Evolutionary conservation across 2,113 vertebrate genomes (phyloP).

Genomic region (Rhinopomastus cyanomelas): DNA sequence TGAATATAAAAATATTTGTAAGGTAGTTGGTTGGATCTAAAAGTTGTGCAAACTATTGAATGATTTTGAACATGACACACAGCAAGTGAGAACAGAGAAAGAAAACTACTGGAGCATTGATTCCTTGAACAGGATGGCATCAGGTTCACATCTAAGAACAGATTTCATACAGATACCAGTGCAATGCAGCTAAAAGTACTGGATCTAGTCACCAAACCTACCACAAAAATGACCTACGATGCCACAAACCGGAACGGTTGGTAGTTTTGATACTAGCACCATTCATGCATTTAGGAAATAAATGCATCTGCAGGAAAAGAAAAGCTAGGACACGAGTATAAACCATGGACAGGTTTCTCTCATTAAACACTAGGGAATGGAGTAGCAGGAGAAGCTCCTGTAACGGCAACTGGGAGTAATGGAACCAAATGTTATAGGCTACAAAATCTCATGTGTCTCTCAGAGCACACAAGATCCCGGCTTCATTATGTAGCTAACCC

Average conservation of each 20-base stretch:
- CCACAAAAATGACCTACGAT: neutral
- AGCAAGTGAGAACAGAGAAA: neutral
- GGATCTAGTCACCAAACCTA: neutral
- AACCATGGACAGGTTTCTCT: conserved; percentile 46
- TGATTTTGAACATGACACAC: neutral
- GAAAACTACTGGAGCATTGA: neutral
- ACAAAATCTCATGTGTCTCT: conserved; percentile 56
- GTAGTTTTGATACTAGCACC: neutral
- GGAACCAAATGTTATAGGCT: conserved; percentile 60
- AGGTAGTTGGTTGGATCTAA: neutral
- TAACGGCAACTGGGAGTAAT: conserved; percentile 57
- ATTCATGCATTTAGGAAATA: conserved; percentile 14
- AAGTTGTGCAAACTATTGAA: neutral
- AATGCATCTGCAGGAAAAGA: conserved; percentile 20
- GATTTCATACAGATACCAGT: neutral
- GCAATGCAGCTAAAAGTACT: neutral
- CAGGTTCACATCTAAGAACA: neutral
- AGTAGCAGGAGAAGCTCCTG: conserved; percentile 38
- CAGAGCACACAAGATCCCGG: neutral
- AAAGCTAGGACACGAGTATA: conserved; percentile 32
- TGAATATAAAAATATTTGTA: neutral
- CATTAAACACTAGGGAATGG: conserved; percentile 62
- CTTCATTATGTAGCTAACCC: conserved; percentile 37
- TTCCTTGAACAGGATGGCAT: neutral
- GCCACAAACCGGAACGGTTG: neutral